Evolutionary conservation across 2,797 vertebrate genomes (phyloP).

Genomic region (Xenopus petersii): DNA sequence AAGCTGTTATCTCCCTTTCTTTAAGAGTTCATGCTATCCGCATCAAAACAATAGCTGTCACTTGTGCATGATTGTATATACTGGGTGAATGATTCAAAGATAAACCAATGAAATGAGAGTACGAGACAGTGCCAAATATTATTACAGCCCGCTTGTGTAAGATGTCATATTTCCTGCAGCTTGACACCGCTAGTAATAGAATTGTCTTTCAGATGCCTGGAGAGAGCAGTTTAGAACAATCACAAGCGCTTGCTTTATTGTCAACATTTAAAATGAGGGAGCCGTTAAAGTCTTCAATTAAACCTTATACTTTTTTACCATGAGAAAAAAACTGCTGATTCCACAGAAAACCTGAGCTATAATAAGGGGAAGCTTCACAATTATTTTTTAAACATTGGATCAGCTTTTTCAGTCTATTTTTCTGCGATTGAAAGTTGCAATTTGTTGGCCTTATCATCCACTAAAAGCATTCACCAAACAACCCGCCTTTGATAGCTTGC

Average conservation of each 20-base stretch:
- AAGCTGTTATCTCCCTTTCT: not conserved
- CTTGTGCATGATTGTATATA: constrained; percentile 14
- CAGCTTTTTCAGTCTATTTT: no score
- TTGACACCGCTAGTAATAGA: constrained; percentile 48
- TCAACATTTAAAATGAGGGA: constrained; percentile 46
- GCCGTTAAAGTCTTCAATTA: constrained; percentile 44
- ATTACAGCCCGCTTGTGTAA: constrained; percentile 42
- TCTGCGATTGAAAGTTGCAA: no score
- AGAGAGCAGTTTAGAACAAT: constrained; percentile 50
- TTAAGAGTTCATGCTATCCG: not conserved
- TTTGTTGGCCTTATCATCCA: no score
- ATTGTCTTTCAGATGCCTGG: constrained; percentile 46
- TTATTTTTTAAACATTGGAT: no score
- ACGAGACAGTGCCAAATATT: constrained; percentile 43
- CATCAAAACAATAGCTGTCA: not conserved
- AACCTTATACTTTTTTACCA: constrained; percentile 37
- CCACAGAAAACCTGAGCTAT: constrained; percentile 9
- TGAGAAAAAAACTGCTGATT: constrained; percentile 40
- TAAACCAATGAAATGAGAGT: constrained; percentile 44
- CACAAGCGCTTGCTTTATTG: constrained; percentile 43
- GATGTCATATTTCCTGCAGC: constrained; percentile 49
- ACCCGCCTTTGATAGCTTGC: no score
- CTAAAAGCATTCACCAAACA: no score
- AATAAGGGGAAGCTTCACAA: no score
- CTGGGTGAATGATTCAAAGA: constrained; percentile 35